These are phyloP conservation scores for Pteropus alecto DNA, from an alignment of 2,113 vertebrate genomes.

Conservation along the genomic window DNA sequence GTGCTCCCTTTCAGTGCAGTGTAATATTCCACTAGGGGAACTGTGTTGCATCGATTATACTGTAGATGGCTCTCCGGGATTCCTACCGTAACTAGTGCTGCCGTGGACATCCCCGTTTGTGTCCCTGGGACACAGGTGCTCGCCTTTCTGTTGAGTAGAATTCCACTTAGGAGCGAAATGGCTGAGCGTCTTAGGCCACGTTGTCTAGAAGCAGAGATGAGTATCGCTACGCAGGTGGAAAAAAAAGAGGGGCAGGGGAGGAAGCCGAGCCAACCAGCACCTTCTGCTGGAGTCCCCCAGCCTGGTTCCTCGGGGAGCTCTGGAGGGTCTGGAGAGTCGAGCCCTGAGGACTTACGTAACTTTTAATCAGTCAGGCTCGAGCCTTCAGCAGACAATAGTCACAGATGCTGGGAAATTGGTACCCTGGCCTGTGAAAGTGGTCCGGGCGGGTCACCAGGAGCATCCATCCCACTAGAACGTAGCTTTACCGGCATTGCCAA, in stretches of 20 bases:
- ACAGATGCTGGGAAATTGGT: neutral
- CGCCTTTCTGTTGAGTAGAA: accelerated
- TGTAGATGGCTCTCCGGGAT: no score
- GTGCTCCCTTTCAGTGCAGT: neutral
- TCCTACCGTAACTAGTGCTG: accelerated
- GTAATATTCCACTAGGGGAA: neutral
- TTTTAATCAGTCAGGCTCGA: neutral
- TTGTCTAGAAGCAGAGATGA: neutral
- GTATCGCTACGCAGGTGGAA: no score
- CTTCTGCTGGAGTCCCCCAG: neutral
- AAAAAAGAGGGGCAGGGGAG: neutral
- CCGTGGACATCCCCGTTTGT: accelerated
- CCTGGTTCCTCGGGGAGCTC: neutral
- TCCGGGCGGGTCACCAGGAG: accelerated
- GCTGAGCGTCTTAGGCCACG: accelerated
- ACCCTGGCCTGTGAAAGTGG: neutral
- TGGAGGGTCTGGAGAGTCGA: neutral
- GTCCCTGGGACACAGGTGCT: no score
- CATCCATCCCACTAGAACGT: accelerated
- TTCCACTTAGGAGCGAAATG: no score
- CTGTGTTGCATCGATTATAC: accelerated
- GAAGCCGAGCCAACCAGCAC: accelerated
- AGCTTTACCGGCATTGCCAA: accelerated
- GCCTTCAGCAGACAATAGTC: neutral
- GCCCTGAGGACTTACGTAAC: neutral